Evolutionary conservation across 2,113 vertebrate genomes (phyloP).

Genomic region (Mus pahari): DNA sequence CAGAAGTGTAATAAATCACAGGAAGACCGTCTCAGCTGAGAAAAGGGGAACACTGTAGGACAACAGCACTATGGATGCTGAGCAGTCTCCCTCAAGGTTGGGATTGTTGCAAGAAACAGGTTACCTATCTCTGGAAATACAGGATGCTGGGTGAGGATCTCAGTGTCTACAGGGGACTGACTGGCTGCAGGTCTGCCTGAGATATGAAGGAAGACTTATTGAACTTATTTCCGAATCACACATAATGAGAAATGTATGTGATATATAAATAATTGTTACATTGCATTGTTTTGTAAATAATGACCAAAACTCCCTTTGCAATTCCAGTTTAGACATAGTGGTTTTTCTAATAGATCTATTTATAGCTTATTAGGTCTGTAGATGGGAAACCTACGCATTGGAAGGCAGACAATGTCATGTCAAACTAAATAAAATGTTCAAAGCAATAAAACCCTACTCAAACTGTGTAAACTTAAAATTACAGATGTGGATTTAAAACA

Average conservation of each 20-base stretch:
- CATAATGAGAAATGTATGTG: background rate
- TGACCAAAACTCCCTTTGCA: background rate
- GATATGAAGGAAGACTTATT: background rate
- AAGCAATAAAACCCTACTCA: background rate
- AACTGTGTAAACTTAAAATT: background rate
- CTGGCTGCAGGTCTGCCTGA: background rate
- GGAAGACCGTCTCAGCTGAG: fast-evolving
- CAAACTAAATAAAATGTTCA: background rate
- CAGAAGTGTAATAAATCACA: background rate
- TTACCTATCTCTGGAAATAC: background rate
- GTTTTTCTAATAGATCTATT: background rate
- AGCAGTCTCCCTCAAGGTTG: fast-evolving
- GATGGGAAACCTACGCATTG: background rate
- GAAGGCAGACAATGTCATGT: background rate
- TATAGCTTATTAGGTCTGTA: background rate
- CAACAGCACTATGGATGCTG: fast-evolving
- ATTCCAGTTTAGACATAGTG: background rate
- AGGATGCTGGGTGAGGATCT: background rate
- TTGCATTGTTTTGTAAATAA: background rate
- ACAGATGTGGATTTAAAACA: background rate
- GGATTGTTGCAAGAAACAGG: background rate
- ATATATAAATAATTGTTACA: too few species aligned
- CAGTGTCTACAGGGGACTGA: background rate
- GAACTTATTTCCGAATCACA: background rate
- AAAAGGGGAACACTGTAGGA: fast-evolving